Percentiles rank a stretch among this genome's conserved stretches.
phyloP scores from a whole-genome alignment of 2,888 invertebrate genomes.

The Galeruca laticollis region DNA sequence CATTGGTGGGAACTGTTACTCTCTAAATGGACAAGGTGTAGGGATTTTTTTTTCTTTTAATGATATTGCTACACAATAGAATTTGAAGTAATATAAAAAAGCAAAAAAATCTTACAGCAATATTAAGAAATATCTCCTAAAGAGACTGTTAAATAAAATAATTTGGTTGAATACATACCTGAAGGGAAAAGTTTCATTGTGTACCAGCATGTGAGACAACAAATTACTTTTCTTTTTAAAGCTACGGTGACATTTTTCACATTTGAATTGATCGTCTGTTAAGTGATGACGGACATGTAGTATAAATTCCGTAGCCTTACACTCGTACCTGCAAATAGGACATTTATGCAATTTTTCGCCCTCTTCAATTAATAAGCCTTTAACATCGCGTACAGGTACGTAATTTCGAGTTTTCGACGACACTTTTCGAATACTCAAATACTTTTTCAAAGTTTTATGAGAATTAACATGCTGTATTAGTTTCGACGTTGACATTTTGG shows the following conservation, averaged over 20 bases:
- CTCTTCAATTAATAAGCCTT: conserved; percentile 45
- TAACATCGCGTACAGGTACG: conserved; percentile 19
- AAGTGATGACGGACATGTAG: conserved; percentile 55
- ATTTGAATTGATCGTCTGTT: conserved; percentile 51
- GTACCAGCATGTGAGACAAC: conserved; percentile 1
- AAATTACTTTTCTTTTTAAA: conserved; percentile 5
- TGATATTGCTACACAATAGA: no score
- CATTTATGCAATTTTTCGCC: conserved; percentile 54
- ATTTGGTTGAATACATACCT: conserved; percentile 57
- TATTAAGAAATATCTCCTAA: no score
- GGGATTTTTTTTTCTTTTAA: no score
- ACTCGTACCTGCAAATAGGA: conserved; percentile 53
- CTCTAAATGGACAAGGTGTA: no score
- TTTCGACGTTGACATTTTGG: conserved; percentile 54
- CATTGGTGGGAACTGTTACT: no score
- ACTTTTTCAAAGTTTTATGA: conserved; percentile 58
- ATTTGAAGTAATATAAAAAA: no score
- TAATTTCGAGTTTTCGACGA: conserved; percentile 36
- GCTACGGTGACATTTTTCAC: neutral
- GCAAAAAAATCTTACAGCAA: no score
- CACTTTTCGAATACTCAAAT: conserved; percentile 54
- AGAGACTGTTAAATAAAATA: conserved; percentile 59
- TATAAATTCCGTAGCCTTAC: conserved; percentile 50
- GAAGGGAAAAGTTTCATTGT: conserved; percentile 25
- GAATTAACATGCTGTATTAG: conserved; percentile 53